These are phyloP conservation scores for Drosophila arawakana DNA, from an alignment of 1,140 invertebrate genomes.

Conservation along the genomic window DNA sequence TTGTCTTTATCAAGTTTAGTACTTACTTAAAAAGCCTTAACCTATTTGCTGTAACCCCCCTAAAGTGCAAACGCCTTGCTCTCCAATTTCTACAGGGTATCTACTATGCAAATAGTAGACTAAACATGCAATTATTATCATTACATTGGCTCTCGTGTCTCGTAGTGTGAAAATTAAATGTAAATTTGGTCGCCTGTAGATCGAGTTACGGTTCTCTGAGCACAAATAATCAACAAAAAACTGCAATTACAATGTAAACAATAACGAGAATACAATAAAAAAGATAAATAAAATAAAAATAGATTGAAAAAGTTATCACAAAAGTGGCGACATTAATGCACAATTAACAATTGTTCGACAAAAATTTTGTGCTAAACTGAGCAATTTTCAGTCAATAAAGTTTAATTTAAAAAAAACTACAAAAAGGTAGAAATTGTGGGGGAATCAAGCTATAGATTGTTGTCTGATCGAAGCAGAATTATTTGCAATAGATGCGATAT, in stretches of 20 bases:
- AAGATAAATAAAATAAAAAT: background rate
- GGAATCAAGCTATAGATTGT: background rate
- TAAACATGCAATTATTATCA: background rate
- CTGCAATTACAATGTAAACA: conserved; percentile 29
- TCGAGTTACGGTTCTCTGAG: conserved; percentile 24
- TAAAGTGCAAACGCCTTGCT: background rate
- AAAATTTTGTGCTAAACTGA: conserved; percentile 14
- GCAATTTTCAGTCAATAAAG: conserved; percentile 19
- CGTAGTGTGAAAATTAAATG: conserved; percentile 33
- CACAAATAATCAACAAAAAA: conserved; percentile 14
- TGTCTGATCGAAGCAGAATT: conserved; percentile 1
- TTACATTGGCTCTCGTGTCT: conserved; percentile 13
- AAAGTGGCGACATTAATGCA: conserved; percentile 15
- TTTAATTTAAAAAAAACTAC: conserved; percentile 8
- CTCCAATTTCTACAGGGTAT: conserved; percentile 11
- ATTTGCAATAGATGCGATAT: conserved; percentile 14
- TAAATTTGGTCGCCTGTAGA: conserved; percentile 36
- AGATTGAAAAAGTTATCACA: conserved; percentile 6
- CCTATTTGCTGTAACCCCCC: too few species aligned
- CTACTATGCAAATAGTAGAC: background rate
- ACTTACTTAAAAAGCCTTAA: too few species aligned
- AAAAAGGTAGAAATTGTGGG: background rate
- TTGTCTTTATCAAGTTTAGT: too few species aligned
- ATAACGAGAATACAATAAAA: background rate
- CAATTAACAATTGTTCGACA: conserved; percentile 22